Evolutionary conservation across 2,888 invertebrate genomes (phyloP).

Genomic region (Colletes collaris): DNA sequence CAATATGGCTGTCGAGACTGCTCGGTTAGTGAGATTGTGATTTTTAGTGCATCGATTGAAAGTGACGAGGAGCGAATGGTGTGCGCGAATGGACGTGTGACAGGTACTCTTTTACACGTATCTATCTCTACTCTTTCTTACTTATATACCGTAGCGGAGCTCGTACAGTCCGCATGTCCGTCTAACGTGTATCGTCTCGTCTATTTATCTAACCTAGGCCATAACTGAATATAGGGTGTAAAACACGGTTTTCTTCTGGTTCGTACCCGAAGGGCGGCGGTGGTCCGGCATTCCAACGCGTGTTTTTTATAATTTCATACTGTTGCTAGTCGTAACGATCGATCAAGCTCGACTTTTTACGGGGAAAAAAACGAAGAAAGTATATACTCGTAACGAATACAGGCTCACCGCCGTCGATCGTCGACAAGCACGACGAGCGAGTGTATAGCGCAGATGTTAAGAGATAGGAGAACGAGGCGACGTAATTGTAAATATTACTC

Average conservation of each 20-base stretch:
- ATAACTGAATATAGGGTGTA: constrained; percentile 67
- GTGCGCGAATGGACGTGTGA: constrained; percentile 39
- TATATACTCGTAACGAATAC: constrained; percentile 33
- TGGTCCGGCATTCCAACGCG: constrained; percentile 39
- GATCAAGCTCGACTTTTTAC: neutral
- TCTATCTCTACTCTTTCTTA: constrained; percentile 63
- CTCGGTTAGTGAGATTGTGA: constrained; percentile 59
- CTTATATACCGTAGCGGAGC: constrained; percentile 62
- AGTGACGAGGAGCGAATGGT: constrained; percentile 22
- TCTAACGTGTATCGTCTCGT: constrained; percentile 79
- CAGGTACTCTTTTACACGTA: constrained; percentile 58
- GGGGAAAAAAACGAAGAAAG: constrained; percentile 42
- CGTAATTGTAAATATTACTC: constrained; percentile 71
- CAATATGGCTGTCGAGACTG: constrained; percentile 51
- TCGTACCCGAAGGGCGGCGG: constrained; percentile 44
- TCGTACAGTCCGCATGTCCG: constrained; percentile 74
- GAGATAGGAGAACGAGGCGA: constrained; percentile 17
- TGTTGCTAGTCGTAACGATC: constrained; percentile 24
- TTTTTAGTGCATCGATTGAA: constrained; percentile 23
- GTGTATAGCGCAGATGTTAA: constrained; percentile 67
- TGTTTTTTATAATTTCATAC: constrained; percentile 24
- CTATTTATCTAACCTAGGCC: constrained; percentile 77
- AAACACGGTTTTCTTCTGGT: constrained; percentile 39
- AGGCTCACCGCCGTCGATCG: constrained; percentile 46
- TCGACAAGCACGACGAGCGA: constrained; percentile 44